Base-by-base conservation (phyloP, 2,797 vertebrate genomes). In the Hyperoplus immaculatus region DNA sequence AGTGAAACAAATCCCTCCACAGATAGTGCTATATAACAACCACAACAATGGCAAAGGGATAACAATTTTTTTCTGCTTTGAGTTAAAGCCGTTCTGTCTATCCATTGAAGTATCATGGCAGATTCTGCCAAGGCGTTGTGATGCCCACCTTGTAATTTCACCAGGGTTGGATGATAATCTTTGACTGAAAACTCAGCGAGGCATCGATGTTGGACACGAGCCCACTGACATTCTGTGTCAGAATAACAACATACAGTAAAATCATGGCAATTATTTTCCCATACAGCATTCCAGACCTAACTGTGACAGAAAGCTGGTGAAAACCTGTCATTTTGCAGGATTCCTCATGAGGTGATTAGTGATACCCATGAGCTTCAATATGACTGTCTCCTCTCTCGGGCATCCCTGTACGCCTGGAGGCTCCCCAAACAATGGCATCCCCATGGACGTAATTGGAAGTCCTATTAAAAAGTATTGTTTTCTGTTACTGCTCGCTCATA, bases 361-460 rank as follows among this genome's bases (percentile, higher is more conserved):
- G 67, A 82, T 78, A 77, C 88, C 83, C 87, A 81, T 58, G 80
- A 85, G 89, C 55, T 77, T 89, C 77, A 81, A 51, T 65, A 63
- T 71, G 54, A 84, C 76, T 78, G 49, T 58, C 75, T 83, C 77
- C 65, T 89, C 87, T 86, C 85, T 69, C 18, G 69, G 83, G 90
- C 86, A 76, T 80, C 70, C 64, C 47, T 83, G 70, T 84, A 84
- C 58, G 88, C 87, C 86, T 77, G 70, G 79, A 89, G 86, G 84
- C 82, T 75, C 88, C 59, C 85, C 75, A 87, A 88, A 91, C 84
- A 92, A 87, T 87, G 55, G 58, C 42, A 69, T 87, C 84, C 76
- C 84, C 36, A 39, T 57, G 72, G 86, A 86, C 81, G 38, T 86
- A 87, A 92, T 85, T 88, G 87, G 67, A 88, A 53, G 72, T 62